Evolutionary conservation across 2,113 vertebrate genomes (phyloP).

Genomic region (Melanotaenia duboulayi): DNA sequence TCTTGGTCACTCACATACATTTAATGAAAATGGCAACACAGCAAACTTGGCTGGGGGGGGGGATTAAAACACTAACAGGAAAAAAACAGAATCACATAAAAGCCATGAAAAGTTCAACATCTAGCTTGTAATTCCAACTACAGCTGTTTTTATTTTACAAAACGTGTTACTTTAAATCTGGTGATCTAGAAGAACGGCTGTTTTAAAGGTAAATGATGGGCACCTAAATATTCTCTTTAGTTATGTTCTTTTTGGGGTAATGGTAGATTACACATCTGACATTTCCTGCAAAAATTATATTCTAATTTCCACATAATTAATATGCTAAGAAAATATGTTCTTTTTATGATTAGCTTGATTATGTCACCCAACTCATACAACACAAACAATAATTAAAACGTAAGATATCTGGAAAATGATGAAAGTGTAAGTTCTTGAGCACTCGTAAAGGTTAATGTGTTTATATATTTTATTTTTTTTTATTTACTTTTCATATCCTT

Average conservation of each 20-base stretch:
- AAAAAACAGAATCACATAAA: no score
- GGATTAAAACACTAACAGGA: no score
- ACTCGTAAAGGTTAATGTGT: not conserved
- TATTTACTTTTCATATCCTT: conserved; percentile 7
- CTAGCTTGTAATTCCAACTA: no score
- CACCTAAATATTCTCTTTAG: no score
- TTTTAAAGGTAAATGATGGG: no score
- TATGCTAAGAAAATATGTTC: not conserved
- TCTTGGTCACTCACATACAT: conserved; percentile 37
- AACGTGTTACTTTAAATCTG: no score
- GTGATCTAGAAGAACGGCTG: no score
- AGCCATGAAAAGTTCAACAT: no score
- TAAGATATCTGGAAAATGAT: not conserved
- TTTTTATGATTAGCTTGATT: conserved; percentile 4
- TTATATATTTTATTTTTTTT: not conserved
- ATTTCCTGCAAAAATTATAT: no score
- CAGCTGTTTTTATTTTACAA: no score
- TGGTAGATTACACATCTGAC: no score
- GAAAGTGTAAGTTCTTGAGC: not conserved
- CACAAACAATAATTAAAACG: not conserved
- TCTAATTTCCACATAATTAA: not conserved
- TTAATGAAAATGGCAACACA: conserved; percentile 43
- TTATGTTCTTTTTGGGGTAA: no score
- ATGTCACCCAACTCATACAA: not conserved
- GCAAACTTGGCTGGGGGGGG: not conserved